phyloP scores from a whole-genome alignment of 2,113 vertebrate genomes.

The Bubo scandiacus region DNA sequence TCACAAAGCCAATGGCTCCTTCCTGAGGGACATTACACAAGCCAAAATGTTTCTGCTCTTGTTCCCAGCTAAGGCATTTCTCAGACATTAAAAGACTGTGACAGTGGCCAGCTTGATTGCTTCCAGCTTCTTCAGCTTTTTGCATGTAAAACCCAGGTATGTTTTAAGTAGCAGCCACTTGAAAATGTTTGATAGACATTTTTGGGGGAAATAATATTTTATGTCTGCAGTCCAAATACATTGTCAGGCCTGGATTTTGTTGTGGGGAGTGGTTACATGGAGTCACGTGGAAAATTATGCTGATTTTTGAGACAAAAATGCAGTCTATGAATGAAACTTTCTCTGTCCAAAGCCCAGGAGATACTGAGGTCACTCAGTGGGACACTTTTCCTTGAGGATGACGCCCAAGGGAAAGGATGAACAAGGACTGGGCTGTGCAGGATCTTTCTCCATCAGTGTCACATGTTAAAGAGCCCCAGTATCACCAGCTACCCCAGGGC shows the following conservation, averaged over 20 bases:
- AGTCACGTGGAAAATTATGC: neutral
- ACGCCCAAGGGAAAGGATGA: neutral
- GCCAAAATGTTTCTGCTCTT: neutral
- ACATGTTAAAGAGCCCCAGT: neutral
- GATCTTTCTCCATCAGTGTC: neutral
- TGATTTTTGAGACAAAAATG: neutral
- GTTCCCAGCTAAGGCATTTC: neutral
- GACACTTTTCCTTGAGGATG: neutral
- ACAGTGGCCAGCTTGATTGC: neutral
- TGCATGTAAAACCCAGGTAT: neutral
- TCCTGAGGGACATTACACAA: neutral
- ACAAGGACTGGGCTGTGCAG: neutral
- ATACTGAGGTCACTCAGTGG: neutral
- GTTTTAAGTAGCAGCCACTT: neutral
- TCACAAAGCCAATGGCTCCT: slow-evolving; percentile 1
- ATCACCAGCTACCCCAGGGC: neutral
- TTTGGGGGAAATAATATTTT: neutral
- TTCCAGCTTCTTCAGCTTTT: neutral
- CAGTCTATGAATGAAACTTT: neutral
- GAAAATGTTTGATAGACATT: neutral
- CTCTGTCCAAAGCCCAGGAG: neutral
- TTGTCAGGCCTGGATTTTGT: neutral
- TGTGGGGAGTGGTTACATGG: neutral
- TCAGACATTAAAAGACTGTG: neutral
- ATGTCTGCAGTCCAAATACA: neutral